Evolutionary conservation across 2,888 invertebrate species (phyloP).

Genomic region (Leucoma salicis): DNA sequence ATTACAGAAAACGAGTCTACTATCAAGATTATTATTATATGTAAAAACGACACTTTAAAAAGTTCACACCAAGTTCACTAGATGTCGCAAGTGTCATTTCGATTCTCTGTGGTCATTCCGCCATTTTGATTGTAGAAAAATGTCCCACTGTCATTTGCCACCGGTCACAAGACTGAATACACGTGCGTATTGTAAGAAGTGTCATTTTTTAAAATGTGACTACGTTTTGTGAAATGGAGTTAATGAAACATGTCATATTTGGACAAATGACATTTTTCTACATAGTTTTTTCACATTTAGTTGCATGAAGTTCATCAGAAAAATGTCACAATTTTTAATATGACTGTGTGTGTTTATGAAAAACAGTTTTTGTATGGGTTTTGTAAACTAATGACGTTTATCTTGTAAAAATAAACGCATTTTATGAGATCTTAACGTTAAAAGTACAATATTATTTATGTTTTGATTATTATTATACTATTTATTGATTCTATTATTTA

Average conservation of each 20-base stretch:
- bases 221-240: not conserved
- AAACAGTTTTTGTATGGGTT: not conserved
- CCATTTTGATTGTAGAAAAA: constrained; percentile 5
- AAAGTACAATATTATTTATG: not conserved
- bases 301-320: constrained; percentile 2
- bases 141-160: constrained; percentile 2
- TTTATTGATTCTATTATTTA: not conserved
- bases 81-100: constrained; percentile 4
- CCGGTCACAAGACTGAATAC: not conserved
- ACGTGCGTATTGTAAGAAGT: not conserved
- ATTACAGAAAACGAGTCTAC: too few relatives aligned
- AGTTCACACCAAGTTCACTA: too few relatives aligned
- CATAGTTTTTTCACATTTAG: constrained; percentile 1
- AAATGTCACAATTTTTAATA: constrained; percentile 1
- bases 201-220: not conserved
- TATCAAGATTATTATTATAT: too few relatives aligned
- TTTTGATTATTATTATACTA: not conserved
- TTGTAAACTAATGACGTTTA: not conserved
- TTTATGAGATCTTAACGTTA: not conserved
- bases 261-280: not conserved
- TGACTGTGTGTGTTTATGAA: not conserved
- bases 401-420: not conserved
- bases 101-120: constrained; percentile 1
- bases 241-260: not conserved
- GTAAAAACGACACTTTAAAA: too few relatives aligned